phyloP scores from a whole-genome alignment of 2,113 vertebrate species.

The Beaufortia kweichowensis region DNA sequence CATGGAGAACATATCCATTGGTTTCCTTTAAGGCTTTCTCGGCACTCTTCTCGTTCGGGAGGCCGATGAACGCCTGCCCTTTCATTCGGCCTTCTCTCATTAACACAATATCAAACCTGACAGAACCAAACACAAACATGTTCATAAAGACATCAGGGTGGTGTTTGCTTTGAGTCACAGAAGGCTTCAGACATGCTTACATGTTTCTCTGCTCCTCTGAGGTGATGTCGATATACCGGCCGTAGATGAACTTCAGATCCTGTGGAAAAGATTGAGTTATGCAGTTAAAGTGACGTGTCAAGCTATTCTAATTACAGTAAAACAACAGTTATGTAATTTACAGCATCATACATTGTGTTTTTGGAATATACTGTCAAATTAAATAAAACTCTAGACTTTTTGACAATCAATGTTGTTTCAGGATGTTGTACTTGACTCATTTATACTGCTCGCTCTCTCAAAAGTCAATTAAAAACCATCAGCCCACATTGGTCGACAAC shows the following conservation, averaged over 20 bases:
- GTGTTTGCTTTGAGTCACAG: not conserved
- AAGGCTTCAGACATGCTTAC: constrained; percentile 72
- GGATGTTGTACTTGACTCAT: too few relatives aligned
- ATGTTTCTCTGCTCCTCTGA: constrained; percentile 92
- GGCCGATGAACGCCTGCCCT: constrained; percentile 94
- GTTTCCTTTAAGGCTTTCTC: constrained; percentile 91
- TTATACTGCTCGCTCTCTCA: too few relatives aligned
- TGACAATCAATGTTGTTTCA: too few relatives aligned
- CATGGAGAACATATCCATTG: constrained; percentile 89
- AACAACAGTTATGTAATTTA: not conserved
- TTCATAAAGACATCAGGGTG: not conserved
- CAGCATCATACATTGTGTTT: not conserved
- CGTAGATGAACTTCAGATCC: constrained; percentile 97
- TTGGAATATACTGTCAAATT: not conserved
- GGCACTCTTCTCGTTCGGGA: constrained; percentile 89
- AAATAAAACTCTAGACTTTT: too few relatives aligned
- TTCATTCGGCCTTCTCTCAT: constrained; percentile 99
- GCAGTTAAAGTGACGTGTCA: not conserved
- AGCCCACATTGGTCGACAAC: too few relatives aligned
- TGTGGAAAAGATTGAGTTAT: constrained; percentile 62
- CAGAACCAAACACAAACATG: constrained; percentile 17
- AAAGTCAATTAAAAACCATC: too few relatives aligned
- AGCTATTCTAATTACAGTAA: not conserved
- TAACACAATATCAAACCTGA: constrained; percentile 95
- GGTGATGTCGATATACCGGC: constrained; percentile 86